Base-by-base conservation (phyloP, 2,888 invertebrate genomes). In the Megalurothrips usitatus region DNA sequence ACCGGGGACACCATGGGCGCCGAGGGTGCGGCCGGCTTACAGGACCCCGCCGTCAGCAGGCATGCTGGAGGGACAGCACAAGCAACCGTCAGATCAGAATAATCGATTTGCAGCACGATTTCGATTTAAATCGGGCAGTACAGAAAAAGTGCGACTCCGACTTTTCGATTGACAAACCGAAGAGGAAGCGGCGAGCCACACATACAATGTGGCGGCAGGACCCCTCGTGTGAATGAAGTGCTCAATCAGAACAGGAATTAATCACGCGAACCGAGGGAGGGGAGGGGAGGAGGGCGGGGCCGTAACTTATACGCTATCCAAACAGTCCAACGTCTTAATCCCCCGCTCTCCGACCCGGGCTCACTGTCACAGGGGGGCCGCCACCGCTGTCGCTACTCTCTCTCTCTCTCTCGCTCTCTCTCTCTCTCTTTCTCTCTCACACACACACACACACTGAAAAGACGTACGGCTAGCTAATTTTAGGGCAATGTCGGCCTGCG, bases 391-490 rank as follows among this genome's bases (percentile, higher is more conserved):
- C 3, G 34, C 34, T 43, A 2, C 34, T 43, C 34, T 43, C 34
- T 43, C 34, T 43, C 34, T 43, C 34, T 43, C 34, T 43, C 34
- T 43, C 34, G 2, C 34, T 43, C 34, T 43, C 34, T 43, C 34
- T 43, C 34, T 43, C 34, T 43, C 34, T 43, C 34, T 43, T 6
- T 43, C 34, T 43, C 34, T 43, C 34, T 43, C 34, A 4, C 34
- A 4, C 34, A 4, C 34, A 4, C 34, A 2, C 52, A 2, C 52
- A 6, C 19, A 23, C 68, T 68, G n/a, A 68, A 68, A 68, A 68
- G 68, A 68, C 68, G 68, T 68, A 68, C 68, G 68, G 68, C 68
- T 68, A 68, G 68, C 68, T 68, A 68, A 68, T 68, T 68, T 68
- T 68, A 68, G 68, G 68, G 68, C 68, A 68, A 68, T 68, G 68